These are phyloP conservation scores for Brachypodius melanocephalos DNA, from an alignment of 2,113 vertebrate species.

Conservation along the genomic window DNA sequence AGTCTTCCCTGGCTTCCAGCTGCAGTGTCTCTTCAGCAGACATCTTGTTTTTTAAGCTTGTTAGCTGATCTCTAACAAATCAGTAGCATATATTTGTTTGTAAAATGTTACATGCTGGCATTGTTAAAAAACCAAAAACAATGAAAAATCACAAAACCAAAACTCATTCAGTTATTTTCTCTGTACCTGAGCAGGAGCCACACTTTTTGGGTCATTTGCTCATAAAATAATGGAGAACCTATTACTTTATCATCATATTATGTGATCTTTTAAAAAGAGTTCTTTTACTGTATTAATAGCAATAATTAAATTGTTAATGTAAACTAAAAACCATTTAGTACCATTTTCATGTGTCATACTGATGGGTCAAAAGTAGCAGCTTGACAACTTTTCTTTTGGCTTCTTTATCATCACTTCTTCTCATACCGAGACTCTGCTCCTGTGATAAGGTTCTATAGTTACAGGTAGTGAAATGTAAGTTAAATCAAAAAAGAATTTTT, in stretches of 20 bases:
- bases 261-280: background rate
- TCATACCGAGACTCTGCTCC: background rate
- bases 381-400: background rate
- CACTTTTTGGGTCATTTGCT: background rate
- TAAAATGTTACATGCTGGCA: background rate
- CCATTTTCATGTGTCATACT: background rate
- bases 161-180: conserved; percentile 51
- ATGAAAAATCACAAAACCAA: background rate
- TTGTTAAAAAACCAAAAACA: background rate
- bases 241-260: background rate
- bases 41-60: conserved; percentile 10
- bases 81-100: background rate
- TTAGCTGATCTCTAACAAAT: conserved; percentile 10
- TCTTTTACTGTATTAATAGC: background rate
- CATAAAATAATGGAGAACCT: conserved; percentile 1
- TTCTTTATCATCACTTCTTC: background rate
- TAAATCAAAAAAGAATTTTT: background rate
- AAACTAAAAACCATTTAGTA: background rate
- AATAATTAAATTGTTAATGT: background rate
- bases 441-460: background rate
- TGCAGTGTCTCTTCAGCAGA: background rate
- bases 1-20: background rate
- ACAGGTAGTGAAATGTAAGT: background rate
- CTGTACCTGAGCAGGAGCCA: conserved; percentile 31
- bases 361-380: background rate